These are phyloP conservation scores for Trachelipus rathkii DNA, from an alignment of 1,140 invertebrate genomes.

Conservation along the genomic window DNA sequence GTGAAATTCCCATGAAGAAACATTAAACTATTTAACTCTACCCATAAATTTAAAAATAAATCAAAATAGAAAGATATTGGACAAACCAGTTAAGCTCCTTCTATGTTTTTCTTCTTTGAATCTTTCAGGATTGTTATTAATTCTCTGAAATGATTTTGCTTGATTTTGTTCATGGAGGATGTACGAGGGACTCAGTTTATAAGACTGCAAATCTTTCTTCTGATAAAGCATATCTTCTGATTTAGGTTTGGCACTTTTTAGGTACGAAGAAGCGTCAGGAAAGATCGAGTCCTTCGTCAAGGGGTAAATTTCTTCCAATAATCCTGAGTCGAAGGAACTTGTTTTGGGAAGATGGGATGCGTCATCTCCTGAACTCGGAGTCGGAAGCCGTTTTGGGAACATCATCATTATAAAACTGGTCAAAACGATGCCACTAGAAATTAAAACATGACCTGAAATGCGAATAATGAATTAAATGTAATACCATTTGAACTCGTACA, in stretches of 20 bases:
- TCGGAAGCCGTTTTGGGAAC: slow-evolving; percentile 67
- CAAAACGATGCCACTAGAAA: slow-evolving; percentile 70
- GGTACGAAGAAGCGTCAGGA: neutral
- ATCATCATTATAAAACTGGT: slow-evolving; percentile 81
- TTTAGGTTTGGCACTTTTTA: neutral
- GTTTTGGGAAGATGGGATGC: slow-evolving; percentile 48
- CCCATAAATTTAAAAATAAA: too few species aligned
- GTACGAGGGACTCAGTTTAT: neutral
- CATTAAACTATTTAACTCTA: slow-evolving; percentile 43
- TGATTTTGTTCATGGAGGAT: too few species aligned
- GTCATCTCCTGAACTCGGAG: neutral
- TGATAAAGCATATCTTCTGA: neutral
- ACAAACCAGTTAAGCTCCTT: too few species aligned
- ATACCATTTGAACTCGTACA: neutral
- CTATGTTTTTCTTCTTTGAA: too few species aligned
- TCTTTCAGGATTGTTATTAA: too few species aligned
- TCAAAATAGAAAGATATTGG: too few species aligned
- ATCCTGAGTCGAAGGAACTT: slow-evolving; percentile 7
- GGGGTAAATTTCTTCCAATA: neutral
- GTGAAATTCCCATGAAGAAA: too few species aligned
- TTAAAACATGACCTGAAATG: slow-evolving; percentile 59
- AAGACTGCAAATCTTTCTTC: neutral
- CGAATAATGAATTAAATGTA: neutral
- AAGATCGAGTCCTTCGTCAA: neutral
- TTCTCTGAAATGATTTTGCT: too few species aligned